phyloP scores from a whole-genome alignment of 2,797 vertebrate genomes.

The Pelodytes ibericus region DNA sequence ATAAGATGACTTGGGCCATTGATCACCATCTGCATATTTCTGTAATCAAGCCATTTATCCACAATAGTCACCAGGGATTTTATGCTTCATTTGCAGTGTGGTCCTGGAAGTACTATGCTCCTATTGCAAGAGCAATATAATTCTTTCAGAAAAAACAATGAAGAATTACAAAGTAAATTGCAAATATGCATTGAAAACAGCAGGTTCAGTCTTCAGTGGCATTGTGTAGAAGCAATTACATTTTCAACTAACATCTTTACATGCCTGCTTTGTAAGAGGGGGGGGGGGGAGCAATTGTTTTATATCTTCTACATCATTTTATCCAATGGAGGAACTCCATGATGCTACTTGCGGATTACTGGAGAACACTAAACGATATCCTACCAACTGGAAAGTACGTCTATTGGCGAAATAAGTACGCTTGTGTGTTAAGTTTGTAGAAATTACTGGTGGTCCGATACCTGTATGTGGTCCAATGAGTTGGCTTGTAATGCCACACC shows the following conservation, averaged over 20 bases:
- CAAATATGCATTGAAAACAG: conserved; percentile 45
- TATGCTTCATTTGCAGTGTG: conserved; percentile 40
- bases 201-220: conserved; percentile 23
- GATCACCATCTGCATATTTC: conserved; percentile 54
- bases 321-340: background rate
- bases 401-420: too few species aligned
- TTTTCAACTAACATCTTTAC: conserved; percentile 36
- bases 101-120: conserved; percentile 39
- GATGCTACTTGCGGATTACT: too few species aligned
- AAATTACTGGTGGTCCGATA: too few species aligned
- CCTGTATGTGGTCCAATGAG: too few species aligned
- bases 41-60: conserved; percentile 53
- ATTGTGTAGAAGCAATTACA: conserved; percentile 35
- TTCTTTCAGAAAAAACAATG: conserved; percentile 36
- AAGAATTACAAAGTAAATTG: conserved; percentile 42
- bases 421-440: too few species aligned
- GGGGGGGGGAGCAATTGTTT: too few species aligned
- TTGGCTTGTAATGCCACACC: too few species aligned
- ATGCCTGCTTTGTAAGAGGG: conserved; percentile 32
- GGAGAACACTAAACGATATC: too few species aligned
- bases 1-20: conserved; percentile 34
- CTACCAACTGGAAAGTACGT: too few species aligned
- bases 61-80: conserved; percentile 45
- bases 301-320: background rate
- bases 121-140: conserved; percentile 24